Evolutionary conservation across 23 tunicate genomes (phyloP).

Genomic region (Styela clava): DNA sequence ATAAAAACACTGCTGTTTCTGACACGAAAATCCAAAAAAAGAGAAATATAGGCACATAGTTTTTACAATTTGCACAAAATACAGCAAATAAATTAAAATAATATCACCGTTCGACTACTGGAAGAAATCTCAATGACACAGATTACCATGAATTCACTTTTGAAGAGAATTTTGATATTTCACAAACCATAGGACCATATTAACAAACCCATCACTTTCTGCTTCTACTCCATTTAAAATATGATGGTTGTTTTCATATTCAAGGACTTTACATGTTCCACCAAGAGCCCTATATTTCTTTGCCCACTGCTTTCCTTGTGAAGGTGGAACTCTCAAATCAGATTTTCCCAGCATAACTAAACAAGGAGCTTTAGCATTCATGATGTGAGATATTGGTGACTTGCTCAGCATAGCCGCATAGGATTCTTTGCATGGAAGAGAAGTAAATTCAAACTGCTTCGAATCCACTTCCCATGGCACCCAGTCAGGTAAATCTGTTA

Average conservation of each 20-base stretch:
- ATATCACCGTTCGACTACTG: too few species aligned
- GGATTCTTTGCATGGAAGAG: slow-evolving; percentile 10
- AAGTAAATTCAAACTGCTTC: slow-evolving; percentile 19
- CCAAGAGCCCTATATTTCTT: slow-evolving; percentile 43
- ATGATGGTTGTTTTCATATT: slow-evolving; percentile 66
- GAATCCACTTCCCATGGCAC: slow-evolving; percentile 35
- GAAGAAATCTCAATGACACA: too few species aligned
- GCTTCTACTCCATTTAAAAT: slow-evolving; percentile 56
- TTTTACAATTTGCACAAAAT: too few species aligned
- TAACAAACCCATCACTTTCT: slow-evolving; percentile 75
- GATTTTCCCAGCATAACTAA: slow-evolving; percentile 60
- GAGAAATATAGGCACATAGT: too few species aligned
- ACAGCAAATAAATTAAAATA: too few species aligned
- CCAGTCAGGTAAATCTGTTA: slow-evolving; percentile 89
- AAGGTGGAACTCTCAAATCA: slow-evolving; percentile 73
- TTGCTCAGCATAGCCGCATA: slow-evolving; percentile 29
- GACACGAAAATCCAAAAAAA: too few species aligned
- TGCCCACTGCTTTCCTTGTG: slow-evolving; percentile 61
- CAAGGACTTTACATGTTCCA: slow-evolving; percentile 25
- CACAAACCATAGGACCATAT: slow-evolving; percentile 75
- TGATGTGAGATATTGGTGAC: slow-evolving; percentile 60
- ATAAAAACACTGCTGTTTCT: too few species aligned
- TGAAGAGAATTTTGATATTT: slow-evolving; percentile 22
- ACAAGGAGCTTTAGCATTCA: slow-evolving; percentile 57
- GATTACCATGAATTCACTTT: background rate